Evolutionary conservation across 2,888 invertebrate genomes (phyloP).

Genomic region (Sericinus montela): DNA sequence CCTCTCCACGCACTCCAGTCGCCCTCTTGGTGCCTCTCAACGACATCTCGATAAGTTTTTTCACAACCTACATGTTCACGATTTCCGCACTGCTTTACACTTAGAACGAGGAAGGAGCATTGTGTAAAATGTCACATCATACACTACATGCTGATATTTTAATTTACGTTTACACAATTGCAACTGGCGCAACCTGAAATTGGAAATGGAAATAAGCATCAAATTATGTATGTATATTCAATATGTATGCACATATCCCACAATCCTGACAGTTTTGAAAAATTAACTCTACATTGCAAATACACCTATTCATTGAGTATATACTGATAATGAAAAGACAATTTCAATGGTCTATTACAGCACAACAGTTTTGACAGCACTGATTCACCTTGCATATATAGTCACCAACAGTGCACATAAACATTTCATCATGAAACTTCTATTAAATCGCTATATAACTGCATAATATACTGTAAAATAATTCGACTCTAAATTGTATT

Average conservation of each 20-base stretch:
- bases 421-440: neutral
- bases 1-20: conserved; percentile 62
- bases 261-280: too few relatives aligned
- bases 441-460: neutral
- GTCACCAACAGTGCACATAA: neutral
- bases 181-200: conserved; percentile 53
- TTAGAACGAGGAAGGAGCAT: conserved; percentile 72
- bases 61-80: conserved; percentile 74
- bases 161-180: conserved; percentile 42
- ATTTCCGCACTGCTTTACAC: conserved; percentile 66
- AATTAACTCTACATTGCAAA: too few relatives aligned
- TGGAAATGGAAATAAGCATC: neutral
- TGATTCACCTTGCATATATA: neutral
- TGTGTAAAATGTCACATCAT: conserved; percentile 72
- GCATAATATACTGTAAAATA: conserved; percentile 16
- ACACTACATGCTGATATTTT: conserved; percentile 69
- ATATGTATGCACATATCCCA: too few relatives aligned
- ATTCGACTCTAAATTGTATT: conserved; percentile 34
- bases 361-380: conserved; percentile 3
- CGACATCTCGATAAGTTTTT: conserved; percentile 58
- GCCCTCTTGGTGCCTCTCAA: conserved; percentile 73
- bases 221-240: too few relatives aligned
- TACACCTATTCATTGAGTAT: too few relatives aligned
- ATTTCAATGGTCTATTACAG: neutral
- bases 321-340: too few relatives aligned